Evolutionary conservation across 2,797 vertebrate genomes (phyloP).

Genomic region (Gorsachius magnificus): DNA sequence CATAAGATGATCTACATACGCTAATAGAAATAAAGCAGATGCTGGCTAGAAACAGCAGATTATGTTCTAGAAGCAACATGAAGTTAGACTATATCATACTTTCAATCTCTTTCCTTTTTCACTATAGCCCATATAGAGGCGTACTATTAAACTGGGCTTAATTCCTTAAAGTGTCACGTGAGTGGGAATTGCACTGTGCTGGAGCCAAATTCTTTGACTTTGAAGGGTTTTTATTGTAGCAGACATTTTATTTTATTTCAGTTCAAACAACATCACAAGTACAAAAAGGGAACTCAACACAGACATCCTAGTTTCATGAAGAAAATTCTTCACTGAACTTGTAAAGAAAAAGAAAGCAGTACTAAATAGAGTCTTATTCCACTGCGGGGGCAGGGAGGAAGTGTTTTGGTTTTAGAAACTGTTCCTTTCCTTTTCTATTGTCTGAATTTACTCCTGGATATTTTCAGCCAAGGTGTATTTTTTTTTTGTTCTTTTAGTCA

Average conservation of each 20-base stretch:
- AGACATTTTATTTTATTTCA: not conserved
- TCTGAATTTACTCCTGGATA: not conserved
- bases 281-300: not conserved
- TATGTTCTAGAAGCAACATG: not conserved
- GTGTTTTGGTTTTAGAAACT: not conserved
- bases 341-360: not conserved
- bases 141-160: not conserved
- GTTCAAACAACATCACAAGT: not conserved
- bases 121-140: not conserved
- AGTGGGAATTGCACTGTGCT: not conserved
- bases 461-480: not conserved
- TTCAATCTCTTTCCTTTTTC: not conserved
- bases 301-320: not conserved
- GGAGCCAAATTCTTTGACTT: not conserved
- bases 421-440: not conserved
- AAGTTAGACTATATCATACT: not conserved
- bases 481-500: not conserved
- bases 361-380: not conserved
- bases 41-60: not conserved
- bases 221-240: not conserved
- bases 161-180: not conserved
- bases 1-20: not conserved
- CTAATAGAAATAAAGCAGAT: not conserved
- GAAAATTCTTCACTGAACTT: not conserved
- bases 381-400: rapidly evolving